These are phyloP conservation scores for Salmo trutta DNA, from an alignment of 2,797 vertebrate genomes.

Conservation along the genomic window DNA sequence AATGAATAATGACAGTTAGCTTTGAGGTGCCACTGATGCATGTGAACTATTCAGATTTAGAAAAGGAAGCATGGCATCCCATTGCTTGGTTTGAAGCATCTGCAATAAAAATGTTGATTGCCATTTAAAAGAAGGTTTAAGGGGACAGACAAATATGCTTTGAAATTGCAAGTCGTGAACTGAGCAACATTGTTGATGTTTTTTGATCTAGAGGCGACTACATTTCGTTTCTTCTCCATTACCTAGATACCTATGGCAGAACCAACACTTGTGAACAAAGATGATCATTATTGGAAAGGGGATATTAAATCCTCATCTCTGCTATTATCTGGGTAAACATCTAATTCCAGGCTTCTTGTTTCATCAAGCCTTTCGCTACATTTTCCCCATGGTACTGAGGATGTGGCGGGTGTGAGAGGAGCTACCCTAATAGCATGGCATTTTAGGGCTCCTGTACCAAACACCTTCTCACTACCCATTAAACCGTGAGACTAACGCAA, in stretches of 20 bases:
- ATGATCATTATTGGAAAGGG: slow-evolving; percentile 29
- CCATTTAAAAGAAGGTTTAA: slow-evolving; percentile 49
- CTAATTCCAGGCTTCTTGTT: slow-evolving; percentile 31
- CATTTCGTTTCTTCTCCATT: neutral
- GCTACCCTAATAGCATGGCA: slow-evolving; percentile 35
- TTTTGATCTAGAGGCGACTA: neutral
- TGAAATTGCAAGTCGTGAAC: neutral
- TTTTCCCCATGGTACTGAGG: slow-evolving; percentile 4
- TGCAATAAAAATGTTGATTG: slow-evolving; percentile 50
- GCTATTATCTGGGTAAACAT: slow-evolving; percentile 44
- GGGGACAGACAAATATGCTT: slow-evolving; percentile 32
- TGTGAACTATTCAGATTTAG: slow-evolving; percentile 57
- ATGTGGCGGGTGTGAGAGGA: slow-evolving; percentile 27
- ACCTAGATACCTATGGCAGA: neutral
- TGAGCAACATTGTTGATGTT: neutral
- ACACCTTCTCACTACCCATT: slow-evolving; percentile 72
- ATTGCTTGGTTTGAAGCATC: slow-evolving; percentile 21
- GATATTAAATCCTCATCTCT: slow-evolving; percentile 33
- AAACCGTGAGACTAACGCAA: slow-evolving; percentile 72
- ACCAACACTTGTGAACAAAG: slow-evolving; percentile 4
- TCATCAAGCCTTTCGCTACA: neutral
- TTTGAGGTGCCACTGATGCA: slow-evolving; percentile 64
- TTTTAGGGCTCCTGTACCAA: slow-evolving; percentile 47
- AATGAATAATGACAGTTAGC: slow-evolving; percentile 75
- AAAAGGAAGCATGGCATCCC: slow-evolving; percentile 39